Conservation (phyloP, 2,113 vertebrate genomes). For the pig (Sus scrofa) region T2T-Sscrofa CM000818.6:38832001-38832500, state of each 20-base stretch:
- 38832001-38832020: too few species aligned
- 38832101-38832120: too few species aligned
- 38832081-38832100: too few species aligned
- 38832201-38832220: neutral
- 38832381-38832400: neutral
- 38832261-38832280: neutral
- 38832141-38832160: too few species aligned
- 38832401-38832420: neutral
- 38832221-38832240: neutral
- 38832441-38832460: neutral
- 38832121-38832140: too few species aligned
- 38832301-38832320: neutral
- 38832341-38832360: neutral
- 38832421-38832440: neutral
- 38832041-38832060: too few species aligned
- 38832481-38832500: neutral
- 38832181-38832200: constrained; percentile 27
- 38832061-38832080: too few species aligned
- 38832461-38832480: neutral
- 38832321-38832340: too few species aligned
- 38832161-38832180: neutral
- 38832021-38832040: too few species aligned
- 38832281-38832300: neutral
- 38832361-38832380: neutral
- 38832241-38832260: neutral